Percentiles rank a stretch among this genome's conserved stretches.
Conservation (phyloP, 1,140 invertebrate species). For the Colletes latitarsis region DNA sequence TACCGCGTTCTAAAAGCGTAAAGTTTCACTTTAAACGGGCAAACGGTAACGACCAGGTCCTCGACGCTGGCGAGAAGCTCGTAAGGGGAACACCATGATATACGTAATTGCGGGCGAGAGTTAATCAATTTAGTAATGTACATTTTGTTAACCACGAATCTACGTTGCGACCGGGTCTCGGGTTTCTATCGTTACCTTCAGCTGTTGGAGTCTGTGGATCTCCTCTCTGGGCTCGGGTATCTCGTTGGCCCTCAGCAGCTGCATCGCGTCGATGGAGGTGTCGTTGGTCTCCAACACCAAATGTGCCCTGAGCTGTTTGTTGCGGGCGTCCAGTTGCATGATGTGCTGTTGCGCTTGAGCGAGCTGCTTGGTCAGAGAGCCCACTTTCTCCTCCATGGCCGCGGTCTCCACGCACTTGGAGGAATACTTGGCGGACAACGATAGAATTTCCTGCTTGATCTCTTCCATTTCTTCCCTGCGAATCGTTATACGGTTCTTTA, state of each 20-base stretch:
- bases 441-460: conserved; percentile 92
- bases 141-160: conserved; percentile 70
- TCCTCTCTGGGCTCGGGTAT: conserved; percentile 78
- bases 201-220: conserved; percentile 78
- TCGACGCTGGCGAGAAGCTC: conserved; percentile 52
- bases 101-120: conserved; percentile 65
- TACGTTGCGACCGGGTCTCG: conserved; percentile 47
- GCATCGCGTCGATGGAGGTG: conserved; percentile 70
- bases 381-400: conserved; percentile 91
- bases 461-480: conserved; percentile 90
- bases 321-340: conserved; percentile 88
- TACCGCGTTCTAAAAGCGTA: not conserved
- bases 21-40: not conserved
- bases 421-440: conserved; percentile 94
- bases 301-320: conserved; percentile 89
- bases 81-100: conserved; percentile 67
- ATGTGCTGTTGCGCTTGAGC: conserved; percentile 90
- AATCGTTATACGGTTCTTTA: not conserved
- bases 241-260: conserved; percentile 76
- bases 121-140: conserved; percentile 72
- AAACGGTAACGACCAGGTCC: not conserved
- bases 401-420: conserved; percentile 95
- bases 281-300: conserved; percentile 84
- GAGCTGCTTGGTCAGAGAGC: conserved; percentile 88
- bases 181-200: conserved; percentile 70